These are phyloP conservation scores for Pseudocheirus occidentalis DNA, from an alignment of 2,797 vertebrate species.

Conservation along the genomic window DNA sequence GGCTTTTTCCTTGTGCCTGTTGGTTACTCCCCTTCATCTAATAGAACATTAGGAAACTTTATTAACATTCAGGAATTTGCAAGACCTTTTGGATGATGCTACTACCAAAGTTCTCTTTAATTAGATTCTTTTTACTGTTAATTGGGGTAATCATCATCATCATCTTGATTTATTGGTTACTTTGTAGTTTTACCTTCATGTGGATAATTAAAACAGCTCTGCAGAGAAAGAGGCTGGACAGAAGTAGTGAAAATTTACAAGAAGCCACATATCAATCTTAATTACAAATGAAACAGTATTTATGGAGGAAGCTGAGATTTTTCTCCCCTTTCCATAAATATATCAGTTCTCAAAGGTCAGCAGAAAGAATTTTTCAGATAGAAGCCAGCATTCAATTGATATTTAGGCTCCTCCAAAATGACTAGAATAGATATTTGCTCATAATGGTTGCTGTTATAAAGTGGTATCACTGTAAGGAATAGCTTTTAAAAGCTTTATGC, in stretches of 20 bases:
- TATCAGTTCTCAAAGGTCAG: not conserved
- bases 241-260: not conserved
- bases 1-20: not conserved
- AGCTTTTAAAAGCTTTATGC: not conserved
- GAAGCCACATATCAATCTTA: not conserved
- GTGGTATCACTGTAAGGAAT: accelerated
- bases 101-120: not conserved
- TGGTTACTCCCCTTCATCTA: not conserved
- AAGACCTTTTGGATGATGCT: not conserved
- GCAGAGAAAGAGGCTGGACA: too few relatives aligned
- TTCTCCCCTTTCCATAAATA: not conserved
- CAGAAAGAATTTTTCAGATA: accelerated
- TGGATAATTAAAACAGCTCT: not conserved
- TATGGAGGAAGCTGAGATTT: not conserved
- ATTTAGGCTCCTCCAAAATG: too few relatives aligned
- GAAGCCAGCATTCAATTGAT: too few relatives aligned
- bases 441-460: not conserved
- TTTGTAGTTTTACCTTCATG: accelerated
- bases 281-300: not conserved
- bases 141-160: not conserved
- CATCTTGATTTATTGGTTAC: not conserved
- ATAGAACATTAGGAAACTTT: accelerated
- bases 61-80: too few relatives aligned
- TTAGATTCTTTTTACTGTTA: not conserved
- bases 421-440: not conserved